Base-by-base conservation (phyloP, 1,140 invertebrate genomes). In the Stegodyphus mimosarum region DNA sequence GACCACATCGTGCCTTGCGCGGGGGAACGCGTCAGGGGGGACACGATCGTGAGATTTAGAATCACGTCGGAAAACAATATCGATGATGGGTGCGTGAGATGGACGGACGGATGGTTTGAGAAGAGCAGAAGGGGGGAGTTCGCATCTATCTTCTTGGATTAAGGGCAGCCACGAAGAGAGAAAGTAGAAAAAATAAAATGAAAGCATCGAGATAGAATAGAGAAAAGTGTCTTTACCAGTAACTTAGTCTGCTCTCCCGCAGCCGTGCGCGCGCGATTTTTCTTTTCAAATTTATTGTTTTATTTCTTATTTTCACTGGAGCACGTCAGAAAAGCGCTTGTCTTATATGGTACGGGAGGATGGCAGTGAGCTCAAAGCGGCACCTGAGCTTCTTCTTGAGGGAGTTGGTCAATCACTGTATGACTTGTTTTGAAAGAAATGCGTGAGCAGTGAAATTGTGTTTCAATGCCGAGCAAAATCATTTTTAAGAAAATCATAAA, bases 31-130 rank as follows among this genome's bases (percentile, higher is more conserved):
- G 33, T 33, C 33, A 33, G 33, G 33, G 33, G 33, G 33, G 33
- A 33, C 33, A 33, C 33, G 73, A 60, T 75, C 75, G 75, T 77
- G 75, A 77, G 75, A 77, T 77, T 77, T 77, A 67, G 75, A 77
- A 77, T 77, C 75, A 77, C 75, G 75, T 77, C 75, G 60, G 75
- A 77, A 77, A 77, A 77, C 75, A 77, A 77, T 77, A 77, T 77
- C 60, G 75, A 77, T 77, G 75, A 77, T 77, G 75, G 75, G 60
- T 51, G 33, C 49, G 50, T 18, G 75, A 64, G 75, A 67, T 15
- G 64, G 53, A 67, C 52, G 53, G 75, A 66, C 63, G 75, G 75
- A 50, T 63, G 49, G 60, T 51, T 52, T 66, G 75, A 33, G 75
- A 51, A 7, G 73, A 55, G 18, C 10, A n/a, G 11, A 7, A 49